Percentiles rank a stretch among this genome's conserved stretches.
phyloP scores from a whole-genome alignment of 2,888 invertebrate genomes.

The Agonopterix alstromeriana region DNA sequence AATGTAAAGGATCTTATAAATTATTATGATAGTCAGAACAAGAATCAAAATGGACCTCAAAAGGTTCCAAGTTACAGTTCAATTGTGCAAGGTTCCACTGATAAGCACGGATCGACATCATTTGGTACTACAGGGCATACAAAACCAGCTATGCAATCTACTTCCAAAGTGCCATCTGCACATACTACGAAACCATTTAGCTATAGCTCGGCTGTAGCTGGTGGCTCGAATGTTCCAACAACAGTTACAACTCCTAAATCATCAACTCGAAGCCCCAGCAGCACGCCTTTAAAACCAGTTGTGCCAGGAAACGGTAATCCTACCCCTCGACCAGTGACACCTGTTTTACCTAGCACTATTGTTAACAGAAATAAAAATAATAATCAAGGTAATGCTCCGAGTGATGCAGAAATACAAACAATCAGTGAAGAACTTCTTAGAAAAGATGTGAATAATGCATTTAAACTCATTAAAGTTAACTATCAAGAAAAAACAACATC shows the following conservation, averaged over 20 bases:
- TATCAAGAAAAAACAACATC: slow-evolving; percentile 86
- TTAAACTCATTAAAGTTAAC: slow-evolving; percentile 82
- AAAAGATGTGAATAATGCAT: slow-evolving; percentile 85
- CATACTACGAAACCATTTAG: slow-evolving; percentile 41
- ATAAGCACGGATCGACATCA: slow-evolving; percentile 16
- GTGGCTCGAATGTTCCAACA: slow-evolving; percentile 30
- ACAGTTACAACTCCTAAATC: slow-evolving; percentile 26
- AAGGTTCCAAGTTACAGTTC: slow-evolving; percentile 59
- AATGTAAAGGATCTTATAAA: slow-evolving; percentile 62
- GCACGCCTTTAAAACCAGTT: slow-evolving; percentile 15
- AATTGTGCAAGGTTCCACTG: slow-evolving; percentile 35
- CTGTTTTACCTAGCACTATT: slow-evolving; percentile 60
- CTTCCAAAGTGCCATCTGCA: slow-evolving; percentile 15
- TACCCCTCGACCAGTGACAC: slow-evolving; percentile 26
- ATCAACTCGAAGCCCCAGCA: slow-evolving; percentile 17
- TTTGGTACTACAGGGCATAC: slow-evolving; percentile 5
- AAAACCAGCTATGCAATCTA: slow-evolving; percentile 17
- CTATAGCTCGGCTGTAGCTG: slow-evolving; percentile 48
- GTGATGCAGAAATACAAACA: slow-evolving; percentile 80
- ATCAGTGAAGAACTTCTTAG: slow-evolving; percentile 83
- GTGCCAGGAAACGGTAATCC: slow-evolving; percentile 7
- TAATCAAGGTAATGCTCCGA: slow-evolving; percentile 32
- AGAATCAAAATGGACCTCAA: slow-evolving; percentile 25
- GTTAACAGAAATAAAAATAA: slow-evolving; percentile 48
- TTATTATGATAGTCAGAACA: slow-evolving; percentile 46